A percentile compares a stretch with the other conserved stretches of the same genome.
These are phyloP conservation scores for Artemia franciscana DNA, from an alignment of 1,140 invertebrate species.

Conservation along the genomic window DNA sequence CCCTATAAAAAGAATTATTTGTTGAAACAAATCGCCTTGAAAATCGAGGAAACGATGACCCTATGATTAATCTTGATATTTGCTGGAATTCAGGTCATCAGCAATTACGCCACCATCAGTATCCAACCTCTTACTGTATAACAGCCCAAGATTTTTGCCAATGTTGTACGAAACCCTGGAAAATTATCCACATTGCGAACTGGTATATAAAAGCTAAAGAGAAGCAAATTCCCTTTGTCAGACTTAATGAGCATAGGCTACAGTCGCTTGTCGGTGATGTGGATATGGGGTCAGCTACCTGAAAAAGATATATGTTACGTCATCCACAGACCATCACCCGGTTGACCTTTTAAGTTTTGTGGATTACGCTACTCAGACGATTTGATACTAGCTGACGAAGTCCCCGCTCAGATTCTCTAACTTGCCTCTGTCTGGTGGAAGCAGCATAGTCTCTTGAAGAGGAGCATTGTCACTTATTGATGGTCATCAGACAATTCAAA, in stretches of 20 bases:
- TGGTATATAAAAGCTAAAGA: background rate
- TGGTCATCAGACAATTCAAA: background rate
- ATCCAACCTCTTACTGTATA: background rate
- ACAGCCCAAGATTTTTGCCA: background rate
- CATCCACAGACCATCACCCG: background rate
- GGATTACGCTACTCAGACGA: background rate
- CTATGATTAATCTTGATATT: no score
- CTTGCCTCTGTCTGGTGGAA: background rate
- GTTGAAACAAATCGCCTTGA: no score
- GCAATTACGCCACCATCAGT: background rate
- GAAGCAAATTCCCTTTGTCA: background rate
- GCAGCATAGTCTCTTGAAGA: background rate
- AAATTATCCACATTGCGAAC: background rate
- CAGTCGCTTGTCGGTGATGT: background rate
- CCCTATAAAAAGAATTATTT: no score
- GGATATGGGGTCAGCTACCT: background rate
- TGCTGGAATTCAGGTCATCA: background rate
- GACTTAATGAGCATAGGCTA: background rate
- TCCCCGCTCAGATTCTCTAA: background rate
- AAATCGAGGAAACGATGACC: no score
- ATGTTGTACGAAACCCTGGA: background rate
- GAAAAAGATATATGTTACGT: background rate
- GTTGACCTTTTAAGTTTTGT: background rate
- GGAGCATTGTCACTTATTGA: background rate
- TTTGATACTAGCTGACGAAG: background rate